phyloP scores from a whole-genome alignment of 2,797 vertebrate species.

The Enteromius fasciolatus region DNA sequence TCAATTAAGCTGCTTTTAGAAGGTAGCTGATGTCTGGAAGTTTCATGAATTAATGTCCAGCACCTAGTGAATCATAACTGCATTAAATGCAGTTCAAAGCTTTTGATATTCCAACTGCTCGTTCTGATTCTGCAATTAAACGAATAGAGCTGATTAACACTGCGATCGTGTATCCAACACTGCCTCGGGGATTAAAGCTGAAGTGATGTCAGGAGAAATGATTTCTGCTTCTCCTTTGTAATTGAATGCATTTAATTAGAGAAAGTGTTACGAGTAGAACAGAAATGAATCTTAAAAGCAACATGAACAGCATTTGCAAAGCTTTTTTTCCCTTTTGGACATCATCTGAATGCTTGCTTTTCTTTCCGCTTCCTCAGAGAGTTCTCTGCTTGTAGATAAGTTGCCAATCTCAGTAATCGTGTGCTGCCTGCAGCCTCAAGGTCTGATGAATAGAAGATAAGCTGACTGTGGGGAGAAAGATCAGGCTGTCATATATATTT shows the following conservation, averaged over 20 bases:
- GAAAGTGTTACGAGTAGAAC: neutral
- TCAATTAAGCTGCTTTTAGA: neutral
- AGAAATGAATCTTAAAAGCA: slow-evolving; percentile 8
- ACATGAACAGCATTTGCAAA: neutral
- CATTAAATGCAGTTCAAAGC: neutral
- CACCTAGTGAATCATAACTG: neutral
- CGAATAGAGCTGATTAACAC: neutral
- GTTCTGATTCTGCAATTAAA: slow-evolving; percentile 21
- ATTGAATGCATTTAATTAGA: slow-evolving; percentile 2
- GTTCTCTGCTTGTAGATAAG: neutral
- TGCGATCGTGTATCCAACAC: neutral
- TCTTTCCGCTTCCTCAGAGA: neutral
- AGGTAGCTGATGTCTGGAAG: neutral
- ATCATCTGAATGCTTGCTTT: neutral
- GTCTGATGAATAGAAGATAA: slow-evolving; percentile 20
- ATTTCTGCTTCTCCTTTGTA: slow-evolving; percentile 11
- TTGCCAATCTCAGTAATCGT: neutral
- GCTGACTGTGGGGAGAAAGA: slow-evolving; percentile 1
- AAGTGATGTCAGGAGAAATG: slow-evolving; percentile 18
- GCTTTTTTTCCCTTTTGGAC: neutral
- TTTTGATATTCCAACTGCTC: neutral
- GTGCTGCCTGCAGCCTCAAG: neutral
- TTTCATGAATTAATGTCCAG: neutral
- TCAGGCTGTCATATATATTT: slow-evolving; percentile 25
- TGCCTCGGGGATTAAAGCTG: neutral